Percentiles rank a stretch among this genome's conserved stretches.
Conservation (phyloP, 2,888 invertebrate species). For the Hesperia comma region DNA sequence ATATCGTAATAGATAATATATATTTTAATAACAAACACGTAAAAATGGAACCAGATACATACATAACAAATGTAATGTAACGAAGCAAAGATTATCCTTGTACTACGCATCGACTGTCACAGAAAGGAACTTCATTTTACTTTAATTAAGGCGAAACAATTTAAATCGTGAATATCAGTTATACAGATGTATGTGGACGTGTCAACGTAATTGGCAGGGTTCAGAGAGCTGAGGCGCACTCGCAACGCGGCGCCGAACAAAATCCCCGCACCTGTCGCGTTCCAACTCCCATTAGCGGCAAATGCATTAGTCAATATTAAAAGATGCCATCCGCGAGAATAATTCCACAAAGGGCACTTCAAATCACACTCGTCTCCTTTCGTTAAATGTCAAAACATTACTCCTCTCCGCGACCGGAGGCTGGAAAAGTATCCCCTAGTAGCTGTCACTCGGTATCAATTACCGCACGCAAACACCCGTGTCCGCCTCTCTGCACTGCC, state of each 20-base stretch:
- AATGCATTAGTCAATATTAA: slow-evolving; percentile 83
- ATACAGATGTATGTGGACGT: neutral
- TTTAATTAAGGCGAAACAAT: slow-evolving; percentile 1
- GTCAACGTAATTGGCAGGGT: slow-evolving; percentile 19
- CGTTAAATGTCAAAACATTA: slow-evolving; percentile 81
- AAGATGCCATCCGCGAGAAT: slow-evolving; percentile 80
- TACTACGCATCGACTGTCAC: neutral
- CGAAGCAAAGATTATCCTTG: no score
- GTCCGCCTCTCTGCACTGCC: slow-evolving; percentile 50
- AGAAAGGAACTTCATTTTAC: neutral
- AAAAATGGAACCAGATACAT: no score
- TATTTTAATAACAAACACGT: no score
- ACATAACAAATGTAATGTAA: no score
- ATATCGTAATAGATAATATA: no score
- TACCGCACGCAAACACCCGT: slow-evolving; percentile 83
- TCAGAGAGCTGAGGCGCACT: slow-evolving; percentile 29
- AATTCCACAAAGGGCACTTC: slow-evolving; percentile 84
- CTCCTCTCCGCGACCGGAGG: slow-evolving; percentile 70
- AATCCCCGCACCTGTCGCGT: slow-evolving; percentile 77
- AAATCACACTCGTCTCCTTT: slow-evolving; percentile 83
- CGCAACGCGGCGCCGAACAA: slow-evolving; percentile 46
- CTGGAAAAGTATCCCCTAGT: slow-evolving; percentile 75
- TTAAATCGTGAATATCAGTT: neutral
- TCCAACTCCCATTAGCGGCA: slow-evolving; percentile 75
- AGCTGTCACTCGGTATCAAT: slow-evolving; percentile 83